These are phyloP conservation scores for Drosophila punjabiensis DNA, from an alignment of 1,140 invertebrate species.

Conservation along the genomic window DNA sequence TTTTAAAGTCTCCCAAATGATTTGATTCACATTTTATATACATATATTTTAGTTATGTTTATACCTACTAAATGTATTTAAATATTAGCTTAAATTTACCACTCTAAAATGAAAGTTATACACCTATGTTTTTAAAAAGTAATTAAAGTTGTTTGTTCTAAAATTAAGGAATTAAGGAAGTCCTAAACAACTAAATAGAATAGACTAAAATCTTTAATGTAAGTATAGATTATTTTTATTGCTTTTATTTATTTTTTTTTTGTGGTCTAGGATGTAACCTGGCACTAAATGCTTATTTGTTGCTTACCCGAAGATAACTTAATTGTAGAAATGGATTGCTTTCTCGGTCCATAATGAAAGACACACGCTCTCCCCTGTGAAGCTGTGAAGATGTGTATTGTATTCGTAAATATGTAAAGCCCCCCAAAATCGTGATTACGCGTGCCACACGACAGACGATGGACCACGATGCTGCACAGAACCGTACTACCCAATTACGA, in stretches of 20 bases:
- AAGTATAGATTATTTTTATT: background rate
- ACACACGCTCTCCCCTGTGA: constrained; percentile 38
- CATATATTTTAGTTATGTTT: background rate
- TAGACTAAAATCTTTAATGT: no score
- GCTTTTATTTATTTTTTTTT: no score
- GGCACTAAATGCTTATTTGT: background rate
- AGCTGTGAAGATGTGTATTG: constrained; percentile 22
- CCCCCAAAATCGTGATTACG: constrained; percentile 47
- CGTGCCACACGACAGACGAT: constrained; percentile 63
- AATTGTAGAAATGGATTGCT: constrained; percentile 46
- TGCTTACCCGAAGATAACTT: constrained; percentile 25
- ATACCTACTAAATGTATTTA: background rate
- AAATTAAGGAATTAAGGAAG: background rate
- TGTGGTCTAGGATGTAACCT: constrained; percentile 2
- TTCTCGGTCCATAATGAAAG: constrained; percentile 58
- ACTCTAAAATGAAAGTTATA: background rate
- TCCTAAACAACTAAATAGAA: background rate
- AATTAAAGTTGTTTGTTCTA: background rate
- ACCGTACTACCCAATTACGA: constrained; percentile 24
- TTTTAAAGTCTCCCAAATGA: background rate
- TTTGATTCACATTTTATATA: no score
- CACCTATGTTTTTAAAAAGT: background rate
- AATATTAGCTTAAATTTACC: no score
- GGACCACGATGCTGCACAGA: constrained; percentile 12
- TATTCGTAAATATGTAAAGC: constrained; percentile 22